Conservation (phyloP, 2,888 invertebrate species). For the Xestia rhomboidea region DNA sequence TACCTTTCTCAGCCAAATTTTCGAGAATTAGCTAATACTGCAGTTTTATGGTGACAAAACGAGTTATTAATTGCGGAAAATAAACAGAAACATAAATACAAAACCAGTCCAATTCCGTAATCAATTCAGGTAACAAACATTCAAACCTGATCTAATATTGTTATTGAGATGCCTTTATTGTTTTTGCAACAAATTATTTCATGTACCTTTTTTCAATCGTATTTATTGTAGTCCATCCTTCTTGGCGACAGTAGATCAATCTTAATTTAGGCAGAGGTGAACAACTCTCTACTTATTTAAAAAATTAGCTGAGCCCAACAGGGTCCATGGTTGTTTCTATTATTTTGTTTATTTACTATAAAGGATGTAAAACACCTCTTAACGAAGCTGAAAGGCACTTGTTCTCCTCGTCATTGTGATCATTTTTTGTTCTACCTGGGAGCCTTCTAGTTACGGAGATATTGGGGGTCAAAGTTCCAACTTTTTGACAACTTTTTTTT, state of each 20-base stretch:
- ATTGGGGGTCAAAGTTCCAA: no score
- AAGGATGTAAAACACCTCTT: no score
- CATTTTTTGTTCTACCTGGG: no score
- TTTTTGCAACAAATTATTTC: not conserved
- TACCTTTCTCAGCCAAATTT: not conserved
- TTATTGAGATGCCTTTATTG: not conserved
- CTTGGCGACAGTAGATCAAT: not conserved
- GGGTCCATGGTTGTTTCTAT: no score
- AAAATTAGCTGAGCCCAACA: no score
- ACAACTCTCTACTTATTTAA: not conserved
- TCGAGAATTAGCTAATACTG: not conserved
- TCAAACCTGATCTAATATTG: conserved; percentile 7
- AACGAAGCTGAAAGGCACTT: no score
- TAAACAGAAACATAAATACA: not conserved
- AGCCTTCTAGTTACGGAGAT: no score
- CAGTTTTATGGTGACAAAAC: not conserved
- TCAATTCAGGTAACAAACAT: conserved; percentile 1
- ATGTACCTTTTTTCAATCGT: not conserved
- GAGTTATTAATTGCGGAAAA: conserved; percentile 8
- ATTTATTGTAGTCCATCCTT: not conserved
- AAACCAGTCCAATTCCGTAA: conserved; percentile 9
- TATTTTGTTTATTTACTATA: no score
- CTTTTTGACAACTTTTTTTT: no score
- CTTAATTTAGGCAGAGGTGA: not conserved
- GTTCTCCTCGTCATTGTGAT: no score